Evolutionary conservation across 2,113 vertebrate species (phyloP), one percentile per base, ranked within the genome.

Genomic region (Penelope pileata): DNA sequence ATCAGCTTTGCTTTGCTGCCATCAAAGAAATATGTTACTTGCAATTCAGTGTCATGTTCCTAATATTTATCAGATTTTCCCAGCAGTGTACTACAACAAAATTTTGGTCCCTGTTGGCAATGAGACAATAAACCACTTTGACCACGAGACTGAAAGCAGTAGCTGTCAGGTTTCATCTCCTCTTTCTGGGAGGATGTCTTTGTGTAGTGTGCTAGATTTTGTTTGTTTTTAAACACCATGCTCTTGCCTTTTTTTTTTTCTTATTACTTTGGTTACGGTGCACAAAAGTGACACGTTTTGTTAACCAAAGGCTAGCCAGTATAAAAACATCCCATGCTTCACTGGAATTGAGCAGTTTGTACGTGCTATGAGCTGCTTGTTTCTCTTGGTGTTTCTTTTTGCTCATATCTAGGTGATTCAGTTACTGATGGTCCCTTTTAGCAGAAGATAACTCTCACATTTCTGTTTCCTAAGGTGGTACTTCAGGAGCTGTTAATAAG

Each of bases 11-110:
- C 81, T 93, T 83, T 66, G 72, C 64, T 84, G 69, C 80, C 68
- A 9, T 32, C 86, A 72, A 16, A 73, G 76, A 36, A 80, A 34
- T 36, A 19, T 4, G 64, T n/a, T 40, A 18, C 47, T 74, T 32
- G 26, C 54, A 34, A 38, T 21, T 12, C 3, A 6, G 36, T 51
- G 3, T 84, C 3, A 0, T 3, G 16, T 84, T 95, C 66, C 94
- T 84, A 72, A 83, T 87, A 82, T 96, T 89, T 96, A 97, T 97
- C 96, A 92, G 90, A 84, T 96, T 72, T 87, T 84, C 90, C 78
- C 58, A 51, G 45, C 73, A 40, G 81, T 91, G 87, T 86, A 80
- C 77, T 91, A 89, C 91, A 62, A 58, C 27, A 21, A 77, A 75
- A 66, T 93, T 96, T 87, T 50, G 69, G 45, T 96, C 96, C 94